Evolutionary conservation across 2,888 invertebrate species (phyloP).

Genomic region (Phytoseiulus persimilis): DNA sequence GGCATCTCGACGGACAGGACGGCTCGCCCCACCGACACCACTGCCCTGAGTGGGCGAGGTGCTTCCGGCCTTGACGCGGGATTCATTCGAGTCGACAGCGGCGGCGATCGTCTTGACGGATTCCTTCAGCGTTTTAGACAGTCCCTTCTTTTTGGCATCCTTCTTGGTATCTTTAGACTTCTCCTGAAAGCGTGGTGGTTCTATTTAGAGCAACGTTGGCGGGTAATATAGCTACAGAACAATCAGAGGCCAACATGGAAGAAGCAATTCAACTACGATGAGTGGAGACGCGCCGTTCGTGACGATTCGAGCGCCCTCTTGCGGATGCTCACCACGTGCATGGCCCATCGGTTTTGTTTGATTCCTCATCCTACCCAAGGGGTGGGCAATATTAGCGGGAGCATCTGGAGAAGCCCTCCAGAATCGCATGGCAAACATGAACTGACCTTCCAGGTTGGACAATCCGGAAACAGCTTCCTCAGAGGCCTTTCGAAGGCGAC

Average conservation of each 20-base stretch:
- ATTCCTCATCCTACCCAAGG: not conserved
- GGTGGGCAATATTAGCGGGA: not conserved
- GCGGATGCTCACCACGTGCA: not conserved
- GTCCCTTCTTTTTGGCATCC: conserved; percentile 33
- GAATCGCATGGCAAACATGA: not conserved
- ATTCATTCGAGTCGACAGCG: conserved; percentile 46
- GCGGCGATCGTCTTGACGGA: conserved; percentile 27
- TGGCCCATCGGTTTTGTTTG: not conserved
- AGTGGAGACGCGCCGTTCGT: not conserved
- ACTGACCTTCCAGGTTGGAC: not conserved
- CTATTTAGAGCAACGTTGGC: not conserved
- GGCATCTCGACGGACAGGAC: conserved; percentile 55
- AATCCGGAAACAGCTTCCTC: not conserved
- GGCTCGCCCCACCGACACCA: conserved; percentile 55
- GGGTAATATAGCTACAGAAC: not conserved
- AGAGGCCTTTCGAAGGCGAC: not conserved
- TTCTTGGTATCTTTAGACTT: conserved; percentile 23
- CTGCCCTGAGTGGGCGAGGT: conserved; percentile 44
- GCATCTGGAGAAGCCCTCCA: not conserved
- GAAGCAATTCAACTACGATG: not conserved
- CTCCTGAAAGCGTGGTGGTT: not conserved
- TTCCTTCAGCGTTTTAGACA: not conserved
- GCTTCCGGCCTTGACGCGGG: conserved; percentile 50
- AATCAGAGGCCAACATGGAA: not conserved
- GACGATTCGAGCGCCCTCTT: not conserved